A percentile compares a stretch with the other conserved stretches of the same genome.
These are phyloP conservation scores for Acanthopleura granulata DNA, from an alignment of 2,888 invertebrate genomes.

Conservation along the genomic window DNA sequence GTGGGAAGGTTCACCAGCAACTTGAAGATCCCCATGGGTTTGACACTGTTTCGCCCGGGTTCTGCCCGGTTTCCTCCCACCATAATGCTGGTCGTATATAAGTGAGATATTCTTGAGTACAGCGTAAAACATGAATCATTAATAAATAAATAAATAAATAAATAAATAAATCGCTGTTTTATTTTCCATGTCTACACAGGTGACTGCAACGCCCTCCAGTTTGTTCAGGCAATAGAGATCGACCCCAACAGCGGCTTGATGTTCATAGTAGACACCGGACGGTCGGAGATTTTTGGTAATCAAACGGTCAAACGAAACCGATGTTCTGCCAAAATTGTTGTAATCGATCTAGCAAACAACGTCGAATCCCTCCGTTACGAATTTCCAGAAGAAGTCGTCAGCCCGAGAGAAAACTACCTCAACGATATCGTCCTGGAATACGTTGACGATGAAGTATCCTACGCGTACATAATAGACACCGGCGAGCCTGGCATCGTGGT, in stretches of 20 bases:
- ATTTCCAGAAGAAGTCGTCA: slow-evolving; percentile 45
- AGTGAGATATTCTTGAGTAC: too few species aligned
- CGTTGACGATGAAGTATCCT: slow-evolving; percentile 41
- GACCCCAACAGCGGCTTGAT: slow-evolving; percentile 52
- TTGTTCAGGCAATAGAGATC: slow-evolving; percentile 55
- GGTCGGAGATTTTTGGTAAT: slow-evolving; percentile 21
- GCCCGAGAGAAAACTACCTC: slow-evolving; percentile 40
- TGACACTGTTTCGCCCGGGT: too few species aligned
- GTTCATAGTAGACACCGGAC: slow-evolving; percentile 56
- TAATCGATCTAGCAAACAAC: slow-evolving; percentile 44
- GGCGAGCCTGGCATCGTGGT: slow-evolving; percentile 35
- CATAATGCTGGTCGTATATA: too few species aligned
- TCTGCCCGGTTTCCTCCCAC: too few species aligned
- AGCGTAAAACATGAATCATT: too few species aligned
- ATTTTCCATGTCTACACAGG: not conserved
- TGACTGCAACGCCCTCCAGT: slow-evolving; percentile 43
- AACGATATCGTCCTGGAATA: slow-evolving; percentile 56
- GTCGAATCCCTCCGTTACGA: slow-evolving; percentile 37
- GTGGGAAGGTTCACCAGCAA: too few species aligned
- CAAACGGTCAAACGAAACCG: slow-evolving; percentile 25
- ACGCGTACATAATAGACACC: slow-evolving; percentile 52
- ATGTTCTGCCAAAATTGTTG: slow-evolving; percentile 53
- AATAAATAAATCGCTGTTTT: not conserved
- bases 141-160: too few species aligned
- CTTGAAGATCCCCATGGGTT: too few species aligned